phyloP scores from a whole-genome alignment of 2,888 invertebrate genomes.

The Pherbina coryleti region DNA sequence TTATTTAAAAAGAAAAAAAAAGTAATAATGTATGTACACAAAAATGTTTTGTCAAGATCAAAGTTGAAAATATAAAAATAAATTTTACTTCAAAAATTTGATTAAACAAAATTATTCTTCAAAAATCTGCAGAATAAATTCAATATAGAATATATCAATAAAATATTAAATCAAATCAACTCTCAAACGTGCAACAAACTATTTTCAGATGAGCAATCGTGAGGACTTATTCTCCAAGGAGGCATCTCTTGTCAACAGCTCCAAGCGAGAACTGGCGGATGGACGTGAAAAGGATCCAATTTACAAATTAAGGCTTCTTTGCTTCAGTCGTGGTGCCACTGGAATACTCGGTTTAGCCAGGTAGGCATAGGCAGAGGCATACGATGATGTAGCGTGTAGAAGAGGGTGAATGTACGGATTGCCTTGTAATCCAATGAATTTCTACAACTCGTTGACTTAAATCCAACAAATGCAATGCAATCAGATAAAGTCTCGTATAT shows the following conservation, averaged over 20 bases:
- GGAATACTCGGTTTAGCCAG: conserved; percentile 91
- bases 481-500: neutral
- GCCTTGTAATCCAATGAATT: neutral
- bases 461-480: neutral
- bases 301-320: conserved; percentile 85
- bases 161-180: neutral
- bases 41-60: neutral
- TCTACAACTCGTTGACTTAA: conserved; percentile 1
- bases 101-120: neutral
- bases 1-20: neutral
- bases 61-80: neutral
- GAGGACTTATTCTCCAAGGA: conserved; percentile 72
- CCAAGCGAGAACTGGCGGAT: conserved; percentile 76
- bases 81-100: neutral
- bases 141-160: neutral
- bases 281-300: conserved; percentile 80
- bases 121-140: neutral
- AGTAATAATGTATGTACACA: neutral
- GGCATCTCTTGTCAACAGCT: conserved; percentile 82
- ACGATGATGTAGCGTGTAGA: neutral
- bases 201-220: conserved; percentile 55
- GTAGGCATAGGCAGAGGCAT: conserved; percentile 70
- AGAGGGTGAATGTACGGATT: neutral
- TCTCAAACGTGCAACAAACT: neutral
- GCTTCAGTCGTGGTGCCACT: conserved; percentile 86